A percentile compares a stretch with the other conserved stretches of the same genome.
Evolutionary conservation across 2,797 vertebrate genomes (phyloP).

Genomic region (Luscinia luscinia): DNA sequence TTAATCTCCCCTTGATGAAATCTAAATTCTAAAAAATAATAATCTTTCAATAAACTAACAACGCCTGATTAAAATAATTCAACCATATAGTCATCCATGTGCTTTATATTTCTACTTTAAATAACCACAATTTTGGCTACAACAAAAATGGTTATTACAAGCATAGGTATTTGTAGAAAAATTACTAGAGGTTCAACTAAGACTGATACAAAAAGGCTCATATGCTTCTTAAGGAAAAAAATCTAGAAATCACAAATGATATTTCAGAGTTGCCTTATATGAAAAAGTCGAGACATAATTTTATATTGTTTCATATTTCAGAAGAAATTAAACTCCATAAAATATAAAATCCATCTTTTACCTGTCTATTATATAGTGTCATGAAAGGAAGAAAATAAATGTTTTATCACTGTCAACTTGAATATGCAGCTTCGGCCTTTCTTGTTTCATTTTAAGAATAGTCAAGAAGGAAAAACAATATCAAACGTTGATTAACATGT

Average conservation of each 20-base stretch:
- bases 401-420: constrained; percentile 51
- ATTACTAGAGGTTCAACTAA: not conserved
- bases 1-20: not conserved
- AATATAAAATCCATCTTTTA: constrained; percentile 27
- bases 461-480: not conserved
- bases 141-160: not conserved
- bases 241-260: constrained; percentile 8
- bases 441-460: constrained; percentile 1
- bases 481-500: not conserved
- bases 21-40: not conserved
- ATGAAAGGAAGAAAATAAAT: constrained; percentile 58
- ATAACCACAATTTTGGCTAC: not conserved
- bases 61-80: not conserved
- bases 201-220: not conserved
- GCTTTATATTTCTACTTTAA: not conserved
- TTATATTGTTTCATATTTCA: constrained; percentile 49
- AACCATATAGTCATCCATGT: not conserved
- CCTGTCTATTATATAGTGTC: constrained; percentile 33
- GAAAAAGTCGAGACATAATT: not conserved
- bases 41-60: not conserved
- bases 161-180: not conserved
- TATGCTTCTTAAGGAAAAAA: not conserved
- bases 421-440: constrained; percentile 13
- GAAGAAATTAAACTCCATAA: constrained; percentile 56
- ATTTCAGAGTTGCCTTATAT: not conserved